These are phyloP conservation scores for Dryadula phaetusa DNA, from an alignment of 2,888 invertebrate genomes.

Conservation along the genomic window DNA sequence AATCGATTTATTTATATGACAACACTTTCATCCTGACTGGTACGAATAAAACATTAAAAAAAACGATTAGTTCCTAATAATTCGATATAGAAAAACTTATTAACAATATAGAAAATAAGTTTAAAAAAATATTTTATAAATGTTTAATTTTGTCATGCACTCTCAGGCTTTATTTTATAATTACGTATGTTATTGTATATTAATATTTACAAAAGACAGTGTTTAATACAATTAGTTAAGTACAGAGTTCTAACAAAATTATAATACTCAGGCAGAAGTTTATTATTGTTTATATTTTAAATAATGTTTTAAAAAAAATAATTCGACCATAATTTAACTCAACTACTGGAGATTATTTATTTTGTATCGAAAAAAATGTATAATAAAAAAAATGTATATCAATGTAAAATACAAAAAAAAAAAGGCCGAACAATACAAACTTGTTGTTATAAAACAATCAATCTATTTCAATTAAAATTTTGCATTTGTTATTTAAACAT, in stretches of 20 bases:
- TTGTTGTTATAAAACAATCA: no score
- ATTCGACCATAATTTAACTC: no score
- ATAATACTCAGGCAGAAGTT: conserved; percentile 1
- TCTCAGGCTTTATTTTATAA: background rate
- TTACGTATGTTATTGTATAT: no score
- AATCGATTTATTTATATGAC: background rate
- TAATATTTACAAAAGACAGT: conserved; percentile 6
- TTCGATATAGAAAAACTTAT: conserved; percentile 8
- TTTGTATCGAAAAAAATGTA: no score
- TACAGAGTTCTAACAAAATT: background rate
- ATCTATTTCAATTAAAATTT: background rate
- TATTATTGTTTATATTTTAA: background rate
- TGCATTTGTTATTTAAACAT: background rate
- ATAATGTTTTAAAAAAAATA: background rate
- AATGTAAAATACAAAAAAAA: no score
- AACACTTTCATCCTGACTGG: background rate
- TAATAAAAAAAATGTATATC: no score
- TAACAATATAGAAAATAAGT: conserved; percentile 2
- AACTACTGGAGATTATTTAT: no score
- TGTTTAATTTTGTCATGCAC: conserved; percentile 24
- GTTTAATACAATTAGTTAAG: conserved; percentile 10
- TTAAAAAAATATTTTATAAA: conserved; percentile 7
- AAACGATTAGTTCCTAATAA: background rate
- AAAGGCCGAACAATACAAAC: no score
- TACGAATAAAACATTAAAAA: background rate